Base-by-base conservation (phyloP, 2,888 invertebrate genomes). In the Cremastobaeus sp. region DNA sequence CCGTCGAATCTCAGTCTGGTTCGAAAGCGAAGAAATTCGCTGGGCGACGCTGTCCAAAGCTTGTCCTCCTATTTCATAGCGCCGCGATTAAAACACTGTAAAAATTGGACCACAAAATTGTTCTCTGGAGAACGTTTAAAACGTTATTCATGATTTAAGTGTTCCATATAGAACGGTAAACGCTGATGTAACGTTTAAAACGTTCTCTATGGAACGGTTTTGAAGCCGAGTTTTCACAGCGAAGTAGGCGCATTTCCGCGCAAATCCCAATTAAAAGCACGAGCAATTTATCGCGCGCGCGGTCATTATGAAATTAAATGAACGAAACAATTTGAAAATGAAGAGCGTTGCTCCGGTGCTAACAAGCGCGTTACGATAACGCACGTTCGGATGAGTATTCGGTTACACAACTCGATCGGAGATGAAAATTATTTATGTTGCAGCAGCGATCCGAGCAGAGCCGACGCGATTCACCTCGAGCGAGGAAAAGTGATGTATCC, bases 401-500 rank as follows among this genome's bases (percentile, higher is more conserved):
- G 25, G 62, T 62, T 62, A 52, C 35, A 34, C 54, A 52, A 64
- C 43, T 34, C 45, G 43, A 54, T 54, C 41, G 17, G 12, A 30
- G 37, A 57, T 55, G 48, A 50, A 52, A 57, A 57, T 57, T 37
- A 64, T 71, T 72, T 48, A 41, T 41, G 43, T 34, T 25, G 66
- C 11, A 52, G 43, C 48, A 50, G 54, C 34, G 54, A 47, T 60
- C 39, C 32, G 14, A 30, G 34, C 32, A 41, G 57, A 45, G 62
- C n/a, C 25, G n/a, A n/a, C 45, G 41, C 62, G 75, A 76, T 73
- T 59, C 75, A 55, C 57, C 52, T 59, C 48, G 62, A 57, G 50
- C 66, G 73, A 75, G 79, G 81, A 83, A 83, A 84, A 82, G 81
- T 81, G 79, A 83, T 79, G 80, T 81, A 82, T 80, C 79, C 80